Conservation (phyloP, 2,113 vertebrate species). For the Boleophthalmus pectinirostris region DNA sequence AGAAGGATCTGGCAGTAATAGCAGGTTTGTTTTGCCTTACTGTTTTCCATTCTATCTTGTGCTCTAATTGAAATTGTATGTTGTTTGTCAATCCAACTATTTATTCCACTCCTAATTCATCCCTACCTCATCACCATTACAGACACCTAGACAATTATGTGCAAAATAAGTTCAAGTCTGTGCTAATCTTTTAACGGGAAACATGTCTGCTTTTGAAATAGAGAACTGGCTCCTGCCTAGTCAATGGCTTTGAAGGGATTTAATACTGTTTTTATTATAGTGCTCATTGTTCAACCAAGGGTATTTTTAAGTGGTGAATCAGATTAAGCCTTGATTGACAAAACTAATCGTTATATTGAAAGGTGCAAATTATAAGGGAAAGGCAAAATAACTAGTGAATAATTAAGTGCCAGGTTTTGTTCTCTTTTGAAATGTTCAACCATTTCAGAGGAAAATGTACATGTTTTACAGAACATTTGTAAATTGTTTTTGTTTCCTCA, state of each 20-base stretch:
- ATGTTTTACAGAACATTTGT: too few species aligned
- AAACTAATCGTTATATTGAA: neutral
- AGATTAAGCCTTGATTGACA: neutral
- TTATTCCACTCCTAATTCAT: slow-evolving; percentile 7
- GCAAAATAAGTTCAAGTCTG: neutral
- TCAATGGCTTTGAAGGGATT: neutral
- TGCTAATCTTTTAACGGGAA: slow-evolving; percentile 7
- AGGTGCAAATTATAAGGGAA: neutral
- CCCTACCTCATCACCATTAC: slow-evolving; percentile 22
- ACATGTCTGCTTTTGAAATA: neutral
- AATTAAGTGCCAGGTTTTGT: neutral
- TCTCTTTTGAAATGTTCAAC: too few species aligned
- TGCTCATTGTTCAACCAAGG: neutral
- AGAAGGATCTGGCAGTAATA: slow-evolving; percentile 86
- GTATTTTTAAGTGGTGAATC: neutral
- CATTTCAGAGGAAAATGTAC: too few species aligned
- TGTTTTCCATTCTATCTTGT: slow-evolving; percentile 33
- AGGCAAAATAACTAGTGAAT: neutral
- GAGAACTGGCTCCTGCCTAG: neutral
- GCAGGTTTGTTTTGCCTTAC: slow-evolving; percentile 70
- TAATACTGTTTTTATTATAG: neutral
- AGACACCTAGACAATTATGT: neutral
- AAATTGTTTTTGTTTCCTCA: too few species aligned
- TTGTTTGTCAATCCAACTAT: slow-evolving; percentile 42
- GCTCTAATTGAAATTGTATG: slow-evolving; percentile 59